These are phyloP conservation scores for Macquaria ambigua DNA, from an alignment of 2,113 vertebrate genomes.

Conservation along the genomic window DNA sequence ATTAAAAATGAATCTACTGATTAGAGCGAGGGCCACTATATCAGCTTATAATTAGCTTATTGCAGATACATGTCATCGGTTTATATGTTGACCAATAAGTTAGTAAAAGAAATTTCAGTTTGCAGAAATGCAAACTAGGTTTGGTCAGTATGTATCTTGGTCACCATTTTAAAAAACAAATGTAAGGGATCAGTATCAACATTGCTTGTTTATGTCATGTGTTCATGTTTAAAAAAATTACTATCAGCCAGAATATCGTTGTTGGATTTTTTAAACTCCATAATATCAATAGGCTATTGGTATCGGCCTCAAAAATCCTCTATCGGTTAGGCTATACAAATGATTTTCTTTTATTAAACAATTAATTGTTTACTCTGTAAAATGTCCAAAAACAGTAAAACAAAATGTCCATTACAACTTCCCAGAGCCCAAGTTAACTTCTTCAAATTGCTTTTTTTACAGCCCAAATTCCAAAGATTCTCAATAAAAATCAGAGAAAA, in stretches of 20 bases:
- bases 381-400: background rate
- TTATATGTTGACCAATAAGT: background rate
- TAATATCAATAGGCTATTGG: no score
- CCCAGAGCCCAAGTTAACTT: background rate
- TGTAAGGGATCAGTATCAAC: no score
- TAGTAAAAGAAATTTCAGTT: background rate
- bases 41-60: background rate
- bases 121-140: background rate
- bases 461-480: no score
- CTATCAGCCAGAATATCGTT: no score
- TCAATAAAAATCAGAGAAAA: background rate
- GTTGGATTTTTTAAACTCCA: no score
- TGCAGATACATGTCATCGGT: background rate
- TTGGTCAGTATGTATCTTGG: background rate
- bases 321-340: no score
- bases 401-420: background rate
- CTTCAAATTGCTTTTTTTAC: background rate
- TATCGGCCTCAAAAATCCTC: no score
- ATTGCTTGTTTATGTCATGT: no score
- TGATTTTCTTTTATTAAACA: no score
- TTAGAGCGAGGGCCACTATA: background rate
- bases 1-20: background rate
- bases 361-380: background rate
- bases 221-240: no score
- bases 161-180: no score